A percentile compares a stretch with the other conserved stretches of the same genome.
These are phyloP conservation scores for Plagodis pulveraria DNA, from an alignment of 2,888 invertebrate species.

Conservation along the genomic window DNA sequence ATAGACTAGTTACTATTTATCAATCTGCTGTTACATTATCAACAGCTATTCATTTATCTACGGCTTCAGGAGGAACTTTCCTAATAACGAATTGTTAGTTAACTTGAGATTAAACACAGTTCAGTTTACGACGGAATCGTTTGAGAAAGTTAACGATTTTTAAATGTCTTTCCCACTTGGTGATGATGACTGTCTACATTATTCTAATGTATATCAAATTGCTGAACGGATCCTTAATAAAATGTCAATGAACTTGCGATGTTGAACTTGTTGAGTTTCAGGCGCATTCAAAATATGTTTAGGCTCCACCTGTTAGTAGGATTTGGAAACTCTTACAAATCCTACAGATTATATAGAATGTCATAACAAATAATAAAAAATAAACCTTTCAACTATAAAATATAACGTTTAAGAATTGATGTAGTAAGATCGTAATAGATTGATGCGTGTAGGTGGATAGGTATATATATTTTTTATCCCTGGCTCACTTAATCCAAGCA, in stretches of 20 bases:
- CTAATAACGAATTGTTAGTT: constrained; percentile 68
- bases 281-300: no score
- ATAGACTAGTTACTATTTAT: constrained; percentile 13
- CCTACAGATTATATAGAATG: no score
- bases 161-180: constrained; percentile 30
- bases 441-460: no score
- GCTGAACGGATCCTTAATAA: neutral
- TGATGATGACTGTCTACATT: constrained; percentile 15
- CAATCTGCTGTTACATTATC: constrained; percentile 13
- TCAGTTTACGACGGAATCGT: constrained; percentile 44
- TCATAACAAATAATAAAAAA: no score
- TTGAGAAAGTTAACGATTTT: constrained; percentile 26
- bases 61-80: constrained; percentile 54
- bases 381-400: no score
- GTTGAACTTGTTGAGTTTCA: no score
- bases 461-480: constrained; percentile 16
- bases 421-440: neutral
- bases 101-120: constrained; percentile 60
- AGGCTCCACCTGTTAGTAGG: no score
- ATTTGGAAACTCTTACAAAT: no score
- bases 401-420: no score
- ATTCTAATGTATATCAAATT: neutral
- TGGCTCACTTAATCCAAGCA: constrained; percentile 27
- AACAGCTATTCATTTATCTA: constrained; percentile 12
- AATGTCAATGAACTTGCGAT: neutral